These are phyloP conservation scores for Tiliacea aurago DNA, from an alignment of 2,888 invertebrate genomes.

Conservation along the genomic window DNA sequence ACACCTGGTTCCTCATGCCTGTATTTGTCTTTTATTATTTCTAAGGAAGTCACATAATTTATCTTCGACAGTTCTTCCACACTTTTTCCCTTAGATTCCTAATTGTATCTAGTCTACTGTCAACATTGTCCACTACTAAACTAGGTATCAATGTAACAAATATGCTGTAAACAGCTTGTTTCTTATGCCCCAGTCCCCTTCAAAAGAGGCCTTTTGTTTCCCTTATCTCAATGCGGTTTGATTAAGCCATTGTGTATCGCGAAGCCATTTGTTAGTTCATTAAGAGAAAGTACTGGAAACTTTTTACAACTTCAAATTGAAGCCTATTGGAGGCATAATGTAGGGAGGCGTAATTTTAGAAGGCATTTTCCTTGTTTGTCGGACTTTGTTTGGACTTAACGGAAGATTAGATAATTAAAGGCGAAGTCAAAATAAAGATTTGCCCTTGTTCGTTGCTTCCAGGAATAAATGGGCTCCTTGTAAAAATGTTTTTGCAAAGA, in stretches of 20 bases:
- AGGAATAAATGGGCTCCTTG: conserved; percentile 3
- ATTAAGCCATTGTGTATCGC: conserved; percentile 85
- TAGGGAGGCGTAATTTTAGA: conserved; percentile 48
- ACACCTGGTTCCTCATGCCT: no score
- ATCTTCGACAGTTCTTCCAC: background rate
- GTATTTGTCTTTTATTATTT: background rate
- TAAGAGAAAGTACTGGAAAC: conserved; percentile 69
- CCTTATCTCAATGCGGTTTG: conserved; percentile 86
- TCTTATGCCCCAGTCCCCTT: conserved; percentile 29
- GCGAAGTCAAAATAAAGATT: conserved; percentile 31
- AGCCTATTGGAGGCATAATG: conserved; percentile 56
- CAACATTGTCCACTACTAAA: background rate
- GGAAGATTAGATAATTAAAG: conserved; percentile 55
- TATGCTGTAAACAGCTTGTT: conserved; percentile 9
- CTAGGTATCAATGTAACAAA: background rate
- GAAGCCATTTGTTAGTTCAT: conserved; percentile 84
- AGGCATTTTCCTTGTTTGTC: conserved; percentile 52
- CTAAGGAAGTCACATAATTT: background rate
- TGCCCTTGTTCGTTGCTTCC: conserved; percentile 24
- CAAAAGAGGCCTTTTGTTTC: conserved; percentile 80
- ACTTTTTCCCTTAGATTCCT: background rate
- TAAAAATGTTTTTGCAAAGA: background rate
- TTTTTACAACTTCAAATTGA: conserved; percentile 65
- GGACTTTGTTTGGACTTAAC: conserved; percentile 51
- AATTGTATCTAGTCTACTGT: background rate